Conservation (phyloP, 2,888 invertebrate genomes). For the Agrochola lota region DNA sequence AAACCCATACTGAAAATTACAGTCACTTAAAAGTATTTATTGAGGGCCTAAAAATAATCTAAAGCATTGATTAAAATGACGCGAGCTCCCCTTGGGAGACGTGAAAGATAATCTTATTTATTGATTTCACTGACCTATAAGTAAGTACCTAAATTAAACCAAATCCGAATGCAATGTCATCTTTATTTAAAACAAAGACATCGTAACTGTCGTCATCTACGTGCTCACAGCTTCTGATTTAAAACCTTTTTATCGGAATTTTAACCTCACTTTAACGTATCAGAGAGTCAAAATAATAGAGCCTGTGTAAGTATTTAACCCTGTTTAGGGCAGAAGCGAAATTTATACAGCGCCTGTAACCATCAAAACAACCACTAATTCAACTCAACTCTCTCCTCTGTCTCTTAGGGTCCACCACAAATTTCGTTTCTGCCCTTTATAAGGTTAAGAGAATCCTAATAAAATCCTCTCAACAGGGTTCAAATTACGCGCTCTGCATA, state of each 20-base stretch:
- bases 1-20: neutral
- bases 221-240: neutral
- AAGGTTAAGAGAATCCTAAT: conserved; percentile 26
- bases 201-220: neutral
- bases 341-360: no score
- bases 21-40: neutral
- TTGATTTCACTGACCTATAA: conserved; percentile 20
- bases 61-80: neutral
- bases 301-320: conserved; percentile 10
- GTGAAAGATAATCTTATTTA: conserved; percentile 13
- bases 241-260: neutral
- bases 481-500: conserved; percentile 32
- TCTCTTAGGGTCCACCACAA: no score
- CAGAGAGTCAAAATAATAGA: neutral
- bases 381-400: no score
- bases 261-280: conserved; percentile 7
- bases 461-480: conserved; percentile 39
- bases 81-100: neutral
- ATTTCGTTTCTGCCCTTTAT: neutral
- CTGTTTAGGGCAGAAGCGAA: neutral
- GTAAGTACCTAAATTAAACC: conserved; percentile 21
- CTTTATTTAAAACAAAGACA: conserved; percentile 21
- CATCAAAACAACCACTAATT: no score
- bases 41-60: neutral
- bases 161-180: conserved; percentile 19